Evolutionary conservation across 2,888 invertebrate species (phyloP), one percentile per base, ranked within the genome.

Genomic region (Cetonia aurata): DNA sequence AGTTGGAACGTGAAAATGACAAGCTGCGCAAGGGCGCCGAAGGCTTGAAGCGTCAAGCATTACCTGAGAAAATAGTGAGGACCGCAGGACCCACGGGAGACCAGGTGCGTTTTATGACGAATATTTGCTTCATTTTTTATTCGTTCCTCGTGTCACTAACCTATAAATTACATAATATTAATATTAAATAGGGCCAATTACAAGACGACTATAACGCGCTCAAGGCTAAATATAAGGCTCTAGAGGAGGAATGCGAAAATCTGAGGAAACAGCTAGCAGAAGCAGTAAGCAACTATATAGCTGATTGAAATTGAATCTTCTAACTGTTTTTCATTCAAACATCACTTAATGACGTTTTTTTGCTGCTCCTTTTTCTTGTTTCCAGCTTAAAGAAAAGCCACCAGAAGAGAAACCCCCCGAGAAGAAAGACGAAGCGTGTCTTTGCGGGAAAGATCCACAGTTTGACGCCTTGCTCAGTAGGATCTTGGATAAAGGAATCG

Each of bases 121-220:
- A 42, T n/a, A 9, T 15, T 56, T 37, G 13, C 37, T 41, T 13
- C 13, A 6, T 48, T 48, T 1, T 48, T 10, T 1, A 48, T 9
- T 17, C 25, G 3, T 15, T 48, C 4, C 10, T n/a, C 13, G 3
- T 13, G 46, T n/a, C 12, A 46, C 46, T 4, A 48, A 48, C 6
- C 17, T 48, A n/a, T 10, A 13, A 10, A n/a, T 6, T n/a, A 48
- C 13, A 2, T 37, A 9, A 10, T 48, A 3, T n/a, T n/a, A 46
- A 6, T 46, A 3, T 55, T 33, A 33, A 33, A 13, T 8, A 55
- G 41, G 42, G 9, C 86, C 86, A 83, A 74, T 80, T 87, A 72
- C 83, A 86, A 75, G 77, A 62, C 12, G 75, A 75, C 57, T 74
- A 74, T 59, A 50, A 48, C 13, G 69, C 67, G 33, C 65, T 60